Evolutionary conservation across 2,888 invertebrate genomes (phyloP).

Genomic region (Lycophotia porphyrea): DNA sequence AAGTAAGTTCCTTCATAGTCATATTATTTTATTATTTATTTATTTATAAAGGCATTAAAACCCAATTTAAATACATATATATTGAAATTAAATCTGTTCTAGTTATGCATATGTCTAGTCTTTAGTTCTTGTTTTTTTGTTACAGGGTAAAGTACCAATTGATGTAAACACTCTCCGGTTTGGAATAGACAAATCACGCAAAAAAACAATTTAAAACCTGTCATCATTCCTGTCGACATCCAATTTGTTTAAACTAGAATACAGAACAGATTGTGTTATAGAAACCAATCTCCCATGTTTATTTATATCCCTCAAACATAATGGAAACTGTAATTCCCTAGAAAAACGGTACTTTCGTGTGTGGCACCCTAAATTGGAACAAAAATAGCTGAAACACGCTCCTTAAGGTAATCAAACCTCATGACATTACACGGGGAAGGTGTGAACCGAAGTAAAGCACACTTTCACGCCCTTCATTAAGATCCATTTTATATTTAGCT

Average conservation of each 20-base stretch:
- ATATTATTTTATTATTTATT: no score
- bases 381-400: constrained; percentile 78
- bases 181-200: background rate
- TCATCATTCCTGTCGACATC: constrained; percentile 29
- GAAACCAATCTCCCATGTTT: constrained; percentile 60
- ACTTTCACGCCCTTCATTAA: constrained; percentile 79
- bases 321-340: constrained; percentile 62
- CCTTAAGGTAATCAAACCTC: constrained; percentile 83
- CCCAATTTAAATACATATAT: no score
- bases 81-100: background rate
- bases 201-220: constrained; percentile 24
- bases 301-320: constrained; percentile 57
- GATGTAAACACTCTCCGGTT: background rate
- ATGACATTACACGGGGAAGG: constrained; percentile 86
- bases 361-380: constrained; percentile 73
- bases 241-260: constrained; percentile 51
- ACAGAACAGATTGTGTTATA: constrained; percentile 47
- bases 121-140: background rate
- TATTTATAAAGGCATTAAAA: no score
- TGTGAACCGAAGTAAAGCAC: constrained; percentile 85
- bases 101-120: background rate
- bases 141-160: background rate
- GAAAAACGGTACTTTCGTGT: constrained; percentile 66
- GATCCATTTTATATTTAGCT: constrained; percentile 80
- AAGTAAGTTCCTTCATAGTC: background rate